Evolutionary conservation across 2,113 vertebrate species (phyloP), one percentile per base, ranked within the genome.

Genomic region (Oreochromis aureus): DNA sequence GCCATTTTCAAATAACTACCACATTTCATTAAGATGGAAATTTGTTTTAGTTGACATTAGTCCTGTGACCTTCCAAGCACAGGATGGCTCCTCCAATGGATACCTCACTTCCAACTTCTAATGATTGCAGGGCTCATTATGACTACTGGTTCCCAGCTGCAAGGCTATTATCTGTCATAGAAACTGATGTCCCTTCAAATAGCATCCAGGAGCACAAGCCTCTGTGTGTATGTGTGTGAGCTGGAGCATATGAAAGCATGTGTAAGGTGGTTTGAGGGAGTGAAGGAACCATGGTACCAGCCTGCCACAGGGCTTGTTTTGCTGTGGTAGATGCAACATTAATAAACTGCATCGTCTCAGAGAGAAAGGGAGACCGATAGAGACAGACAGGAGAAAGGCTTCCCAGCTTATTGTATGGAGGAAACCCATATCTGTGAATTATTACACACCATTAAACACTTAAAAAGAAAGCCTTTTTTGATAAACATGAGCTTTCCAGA

Each of bases 141-240:
- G 86, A 63, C 86, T 85, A 82, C 63, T 83, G 63, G 82, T 81
- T 87, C 80, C 91, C 86, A 89, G 91, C 91, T 88, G 90, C 87
- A 89, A 83, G 89, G 87, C 79, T 89, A 81, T 93, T 86, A 80
- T 93, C 73, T 87, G 91, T 88, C 82, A 91, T 61, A 83, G 30
- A 89, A 90, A 87, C 84, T 89, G 86, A 92, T 93, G 87, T 87
- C 69, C 84, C 82, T 88, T 89, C 86, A 90, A 90, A 56, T 41
- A 83, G 58, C 9, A 61, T 61, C 5, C 58, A 61, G 58, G 58
- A 32, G 58, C 27, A 61, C 58, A 61, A 61, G 61, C 54, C 7
- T 80, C 3, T 82, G 12, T 44, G 36, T 71, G 66, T 4, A 15
- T 2, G 13, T 73, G 44, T 16, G 73, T 2, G 61, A 12, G 30